These are phyloP conservation scores for Drosophila neonasuta DNA, from an alignment of 2,888 invertebrate species.

Conservation along the genomic window DNA sequence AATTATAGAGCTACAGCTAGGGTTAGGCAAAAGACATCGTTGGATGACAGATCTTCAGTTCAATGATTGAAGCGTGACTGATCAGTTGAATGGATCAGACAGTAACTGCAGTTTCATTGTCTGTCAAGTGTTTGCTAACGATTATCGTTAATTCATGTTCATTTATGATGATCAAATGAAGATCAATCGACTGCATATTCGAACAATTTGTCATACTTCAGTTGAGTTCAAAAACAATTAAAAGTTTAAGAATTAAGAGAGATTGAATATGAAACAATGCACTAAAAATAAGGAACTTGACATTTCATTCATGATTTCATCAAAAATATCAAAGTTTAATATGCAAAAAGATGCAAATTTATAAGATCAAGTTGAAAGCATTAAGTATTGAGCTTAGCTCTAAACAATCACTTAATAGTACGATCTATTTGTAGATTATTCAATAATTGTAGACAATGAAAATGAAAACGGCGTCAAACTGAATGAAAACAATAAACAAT, in stretches of 20 bases:
- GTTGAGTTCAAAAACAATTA: not conserved
- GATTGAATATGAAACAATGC: not conserved
- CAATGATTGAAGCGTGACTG: constrained; percentile 19
- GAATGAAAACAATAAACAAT: constrained; percentile 4
- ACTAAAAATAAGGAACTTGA: no score
- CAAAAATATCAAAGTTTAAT: no score
- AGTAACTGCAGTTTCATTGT: not conserved
- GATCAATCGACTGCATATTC: not conserved
- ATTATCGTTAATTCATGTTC: not conserved
- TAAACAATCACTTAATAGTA: not conserved
- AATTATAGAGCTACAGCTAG: not conserved
- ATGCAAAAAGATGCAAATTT: no score
- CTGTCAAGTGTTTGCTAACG: not conserved
- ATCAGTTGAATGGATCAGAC: constrained; percentile 9
- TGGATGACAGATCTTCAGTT: not conserved
- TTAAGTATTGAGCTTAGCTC: not conserved
- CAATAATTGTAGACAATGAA: not conserved
- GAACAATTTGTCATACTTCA: not conserved
- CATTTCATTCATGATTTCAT: no score
- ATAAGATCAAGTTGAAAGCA: not conserved
- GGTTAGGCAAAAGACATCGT: not conserved
- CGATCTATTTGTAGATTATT: not conserved
- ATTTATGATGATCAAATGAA: not conserved
- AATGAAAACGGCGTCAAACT: not conserved
- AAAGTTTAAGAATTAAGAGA: not conserved